Conservation (phyloP, 2,113 vertebrate species). For the Zosterops japonicus region DNA sequence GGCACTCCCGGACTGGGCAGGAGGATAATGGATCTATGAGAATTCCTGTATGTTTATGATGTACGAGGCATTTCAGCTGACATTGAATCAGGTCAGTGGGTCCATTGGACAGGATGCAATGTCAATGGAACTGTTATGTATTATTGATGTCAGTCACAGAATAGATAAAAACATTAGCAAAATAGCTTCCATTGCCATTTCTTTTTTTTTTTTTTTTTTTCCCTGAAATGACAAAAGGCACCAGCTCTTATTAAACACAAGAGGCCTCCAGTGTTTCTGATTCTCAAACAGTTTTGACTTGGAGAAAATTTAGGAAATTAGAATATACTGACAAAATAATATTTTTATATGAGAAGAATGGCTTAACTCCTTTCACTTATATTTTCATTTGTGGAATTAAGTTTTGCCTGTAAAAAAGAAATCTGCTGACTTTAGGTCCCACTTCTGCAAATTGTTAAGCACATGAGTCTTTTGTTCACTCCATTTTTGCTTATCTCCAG, state of each 20-base stretch:
- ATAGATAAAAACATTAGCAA: constrained; percentile 79
- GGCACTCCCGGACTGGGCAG: not conserved
- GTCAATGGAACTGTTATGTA: constrained; percentile 79
- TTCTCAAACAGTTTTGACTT: not conserved
- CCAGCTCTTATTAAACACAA: constrained; percentile 27
- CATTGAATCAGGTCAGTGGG: constrained; percentile 81
- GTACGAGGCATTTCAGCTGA: constrained; percentile 70
- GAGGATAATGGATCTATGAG: constrained; percentile 55
- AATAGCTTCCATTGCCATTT: constrained; percentile 76
- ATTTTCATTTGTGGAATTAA: not conserved
- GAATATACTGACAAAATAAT: not conserved
- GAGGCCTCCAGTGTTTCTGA: not conserved
- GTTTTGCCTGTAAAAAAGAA: not conserved
- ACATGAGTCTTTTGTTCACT: not conserved
- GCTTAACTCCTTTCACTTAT: not conserved
- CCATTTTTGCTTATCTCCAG: not conserved
- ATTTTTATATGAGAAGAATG: not conserved
- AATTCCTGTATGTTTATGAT: constrained; percentile 69
- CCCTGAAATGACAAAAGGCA: constrained; percentile 59
- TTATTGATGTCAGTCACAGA: constrained; percentile 78
- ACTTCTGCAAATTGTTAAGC: not conserved
- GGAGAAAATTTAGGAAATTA: not conserved
- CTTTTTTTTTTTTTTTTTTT: not conserved
- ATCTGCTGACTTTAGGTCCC: not conserved
- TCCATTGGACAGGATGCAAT: constrained; percentile 76